Evolutionary conservation across 2,888 invertebrate species (phyloP), one percentile per base, ranked within the genome.

Genomic region (Dryomyza anilis): DNA sequence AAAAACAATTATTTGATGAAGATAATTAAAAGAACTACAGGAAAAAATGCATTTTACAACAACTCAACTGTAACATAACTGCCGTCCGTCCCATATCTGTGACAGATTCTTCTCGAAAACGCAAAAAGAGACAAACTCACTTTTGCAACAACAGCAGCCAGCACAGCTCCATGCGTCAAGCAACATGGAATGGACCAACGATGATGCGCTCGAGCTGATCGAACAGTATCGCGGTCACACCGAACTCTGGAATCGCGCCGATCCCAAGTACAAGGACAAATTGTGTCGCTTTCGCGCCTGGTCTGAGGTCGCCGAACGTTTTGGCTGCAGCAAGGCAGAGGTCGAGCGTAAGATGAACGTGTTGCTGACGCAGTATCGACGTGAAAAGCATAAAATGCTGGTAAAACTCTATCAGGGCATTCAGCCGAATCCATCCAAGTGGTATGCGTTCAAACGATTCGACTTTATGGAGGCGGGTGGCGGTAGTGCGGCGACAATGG

Each of bases 151-250:
- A n/a, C n/a, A n/a, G n/a, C n/a, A n/a, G n/a, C n/a, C 74, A 63
- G 72, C 71, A 64, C 68, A 71, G 55, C 58, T 61, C 46, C 67
- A 64, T 62, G 66, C 59, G 27, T 74, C n/a, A n/a, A n/a, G n/a
- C n/a, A n/a, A n/a, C 74, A 81, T 81, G 81, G 81, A 81, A 75
- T 81, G 81, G 81, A 82, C 81, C 62, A 81, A 82, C 69, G 81
- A 81, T 66, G 82, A 81, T 73, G 82, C 82, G 7, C 67, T 81
- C 45, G 80, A 82, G 70, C 73, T 81, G 16, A 81, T 81, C 67
- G 81, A 81, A 73, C 82, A 81, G 65, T 81, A 81, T 71, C 81
- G 80, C 61, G 73, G 76, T 64, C 81, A 82, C 57, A 81, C 82
- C 4, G 81, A 81, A 65, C 73, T 82, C 27, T 82, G 82, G 82